Evolutionary conservation across 1,140 invertebrate genomes (phyloP).

Genomic region (Drosophila subpulchrella): DNA sequence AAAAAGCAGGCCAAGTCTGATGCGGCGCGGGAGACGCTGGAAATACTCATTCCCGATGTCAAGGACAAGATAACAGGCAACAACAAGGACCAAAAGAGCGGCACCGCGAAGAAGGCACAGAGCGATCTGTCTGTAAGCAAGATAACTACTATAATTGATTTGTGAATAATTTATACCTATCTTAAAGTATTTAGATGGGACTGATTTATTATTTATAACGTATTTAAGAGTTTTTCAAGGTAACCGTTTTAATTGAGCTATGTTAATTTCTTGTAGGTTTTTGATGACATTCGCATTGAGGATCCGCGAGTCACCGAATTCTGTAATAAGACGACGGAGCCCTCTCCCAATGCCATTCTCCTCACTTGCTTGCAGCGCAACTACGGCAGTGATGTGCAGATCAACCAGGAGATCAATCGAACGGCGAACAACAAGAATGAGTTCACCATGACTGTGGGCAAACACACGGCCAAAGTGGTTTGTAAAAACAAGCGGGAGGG

Average conservation of each 20-base stretch:
- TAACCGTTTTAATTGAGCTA: background rate
- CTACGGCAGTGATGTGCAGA: constrained; percentile 95
- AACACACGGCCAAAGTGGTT: constrained; percentile 93
- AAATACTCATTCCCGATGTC: constrained; percentile 97
- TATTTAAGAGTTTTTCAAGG: background rate
- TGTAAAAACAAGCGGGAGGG: constrained; percentile 98
- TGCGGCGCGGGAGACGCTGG: constrained; percentile 94
- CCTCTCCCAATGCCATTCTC: constrained; percentile 96
- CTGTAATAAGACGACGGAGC: constrained; percentile 97
- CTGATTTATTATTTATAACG: too few species aligned
- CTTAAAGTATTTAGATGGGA: too few species aligned
- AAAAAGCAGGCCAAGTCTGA: constrained; percentile 98
- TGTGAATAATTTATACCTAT: background rate
- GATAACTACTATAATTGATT: background rate
- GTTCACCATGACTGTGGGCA: constrained; percentile 97
- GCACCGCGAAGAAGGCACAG: constrained; percentile 85
- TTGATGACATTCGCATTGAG: constrained; percentile 96
- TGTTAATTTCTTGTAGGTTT: constrained; percentile 87
- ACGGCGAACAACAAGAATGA: constrained; percentile 97
- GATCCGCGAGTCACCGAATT: constrained; percentile 97
- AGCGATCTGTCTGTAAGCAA: constrained; percentile 87
- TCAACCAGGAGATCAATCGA: constrained; percentile 94
- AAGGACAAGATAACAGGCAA: constrained; percentile 90
- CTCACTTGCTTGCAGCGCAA: constrained; percentile 96
- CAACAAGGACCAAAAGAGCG: constrained; percentile 85